Percentiles rank a stretch among this genome's conserved stretches.
phyloP scores from a whole-genome alignment of 2,113 vertebrate genomes.

The Chunga burmeisteri region DNA sequence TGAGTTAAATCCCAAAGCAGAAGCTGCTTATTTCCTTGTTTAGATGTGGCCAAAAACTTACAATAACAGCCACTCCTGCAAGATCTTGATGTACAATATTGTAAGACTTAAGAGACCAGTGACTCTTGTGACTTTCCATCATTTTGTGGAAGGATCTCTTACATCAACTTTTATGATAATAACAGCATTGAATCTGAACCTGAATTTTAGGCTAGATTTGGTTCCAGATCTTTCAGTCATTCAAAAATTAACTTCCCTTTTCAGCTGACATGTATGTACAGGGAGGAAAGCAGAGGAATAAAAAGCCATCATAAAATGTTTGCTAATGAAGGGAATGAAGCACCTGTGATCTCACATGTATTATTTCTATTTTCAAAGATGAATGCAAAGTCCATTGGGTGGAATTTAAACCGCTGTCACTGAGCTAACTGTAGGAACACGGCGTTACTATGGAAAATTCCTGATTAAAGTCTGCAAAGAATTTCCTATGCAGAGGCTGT shows the following conservation, averaged over 20 bases:
- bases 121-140: not conserved
- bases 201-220: not conserved
- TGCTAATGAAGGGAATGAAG: slow-evolving; percentile 8
- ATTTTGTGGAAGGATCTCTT: not conserved
- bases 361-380: slow-evolving; percentile 47
- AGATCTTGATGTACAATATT: not conserved
- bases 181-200: not conserved
- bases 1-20: not conserved
- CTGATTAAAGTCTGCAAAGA: slow-evolving; percentile 70
- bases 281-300: not conserved
- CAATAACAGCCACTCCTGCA: not conserved
- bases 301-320: not conserved
- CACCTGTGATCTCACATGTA: slow-evolving; percentile 55
- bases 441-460: slow-evolving; percentile 75
- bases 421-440: slow-evolving; percentile 59
- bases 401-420: slow-evolving; percentile 67
- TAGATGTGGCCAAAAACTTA: not conserved
- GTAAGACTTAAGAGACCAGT: not conserved
- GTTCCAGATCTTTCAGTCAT: slow-evolving; percentile 25
- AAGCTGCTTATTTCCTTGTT: not conserved
- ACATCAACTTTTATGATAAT: not conserved
- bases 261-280: not conserved
- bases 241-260: slow-evolving; percentile 41
- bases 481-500: slow-evolving; percentile 68
- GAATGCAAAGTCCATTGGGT: slow-evolving; percentile 57